phyloP scores from a whole-genome alignment of 1,140 invertebrate species.

The Aradophagus sp. region DNA sequence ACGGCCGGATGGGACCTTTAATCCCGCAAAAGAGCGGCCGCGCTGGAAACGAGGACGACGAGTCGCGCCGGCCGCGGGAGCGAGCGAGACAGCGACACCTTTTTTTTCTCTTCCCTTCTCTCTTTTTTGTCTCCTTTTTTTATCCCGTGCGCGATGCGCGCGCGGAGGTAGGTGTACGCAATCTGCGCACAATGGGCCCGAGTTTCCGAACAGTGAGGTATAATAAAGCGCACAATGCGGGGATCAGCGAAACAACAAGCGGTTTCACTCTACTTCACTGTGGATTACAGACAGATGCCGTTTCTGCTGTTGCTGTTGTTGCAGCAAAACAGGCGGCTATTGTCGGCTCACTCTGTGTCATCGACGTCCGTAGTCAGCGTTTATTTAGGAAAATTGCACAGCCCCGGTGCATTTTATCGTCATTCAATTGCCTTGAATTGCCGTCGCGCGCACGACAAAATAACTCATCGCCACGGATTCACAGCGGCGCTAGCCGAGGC shows the following conservation, averaged over 20 bases:
- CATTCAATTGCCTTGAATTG: conserved; percentile 56
- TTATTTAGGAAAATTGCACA: conserved; percentile 55
- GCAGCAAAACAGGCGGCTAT: conserved; percentile 58
- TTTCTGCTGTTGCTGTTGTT: conserved; percentile 59
- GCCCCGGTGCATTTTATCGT: conserved; percentile 51
- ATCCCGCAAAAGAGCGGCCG: conserved; percentile 59
- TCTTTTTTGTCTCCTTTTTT: too few species aligned
- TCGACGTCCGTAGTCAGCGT: conserved; percentile 39
- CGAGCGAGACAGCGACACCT: too few species aligned
- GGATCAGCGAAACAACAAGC: conserved; percentile 72
- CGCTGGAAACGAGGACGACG: conserved; percentile 48
- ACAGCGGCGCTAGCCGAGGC: conserved; percentile 15
- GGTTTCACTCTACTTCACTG: conserved; percentile 69
- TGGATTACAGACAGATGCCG: conserved; percentile 72
- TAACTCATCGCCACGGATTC: conserved; percentile 34
- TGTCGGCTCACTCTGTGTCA: conserved; percentile 66
- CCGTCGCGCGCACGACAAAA: conserved; percentile 41
- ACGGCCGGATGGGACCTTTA: conserved; percentile 57
- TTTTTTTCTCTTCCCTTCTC: too few species aligned
- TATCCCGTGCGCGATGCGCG: conserved; percentile 34
- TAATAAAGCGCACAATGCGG: conserved; percentile 66
- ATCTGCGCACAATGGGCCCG: conserved; percentile 64
- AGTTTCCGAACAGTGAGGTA: conserved; percentile 62
- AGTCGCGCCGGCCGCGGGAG: too few species aligned
- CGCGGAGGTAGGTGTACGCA: conserved; percentile 61